Conservation (phyloP, 2,888 invertebrate genomes). For the Drosophila quinaria region DNA sequence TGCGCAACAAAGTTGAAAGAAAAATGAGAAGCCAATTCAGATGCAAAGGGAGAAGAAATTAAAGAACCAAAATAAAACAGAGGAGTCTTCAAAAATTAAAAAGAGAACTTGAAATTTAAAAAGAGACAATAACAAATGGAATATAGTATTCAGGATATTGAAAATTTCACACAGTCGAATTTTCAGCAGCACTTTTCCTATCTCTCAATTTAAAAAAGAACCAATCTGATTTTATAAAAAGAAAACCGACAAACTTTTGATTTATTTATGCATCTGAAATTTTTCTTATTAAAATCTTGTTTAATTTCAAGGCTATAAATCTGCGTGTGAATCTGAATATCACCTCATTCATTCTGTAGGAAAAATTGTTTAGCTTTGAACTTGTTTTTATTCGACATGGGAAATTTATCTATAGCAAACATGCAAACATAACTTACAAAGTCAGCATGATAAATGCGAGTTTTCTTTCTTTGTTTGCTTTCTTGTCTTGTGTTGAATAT, state of each 20-base stretch:
- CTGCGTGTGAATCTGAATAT: constrained; percentile 21
- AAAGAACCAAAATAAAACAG: neutral
- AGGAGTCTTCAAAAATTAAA: neutral
- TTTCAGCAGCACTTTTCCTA: neutral
- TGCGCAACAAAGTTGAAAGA: neutral
- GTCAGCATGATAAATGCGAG: constrained; percentile 55
- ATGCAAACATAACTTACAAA: constrained; percentile 34
- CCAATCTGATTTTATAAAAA: neutral
- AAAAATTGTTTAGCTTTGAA: constrained; percentile 23
- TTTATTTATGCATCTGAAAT: constrained; percentile 40
- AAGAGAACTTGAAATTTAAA: too few relatives aligned
- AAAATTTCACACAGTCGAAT: too few relatives aligned
- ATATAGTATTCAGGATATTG: too few relatives aligned
- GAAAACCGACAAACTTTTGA: constrained; percentile 7
- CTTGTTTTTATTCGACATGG: constrained; percentile 23
- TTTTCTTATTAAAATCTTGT: constrained; percentile 35
- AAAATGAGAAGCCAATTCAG: neutral
- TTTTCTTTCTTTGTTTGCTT: constrained; percentile 48
- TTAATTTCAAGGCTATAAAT: constrained; percentile 48
- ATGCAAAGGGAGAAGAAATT: neutral
- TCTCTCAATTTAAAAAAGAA: neutral
- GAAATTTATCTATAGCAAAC: constrained; percentile 46
- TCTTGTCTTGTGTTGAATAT: constrained; percentile 29
- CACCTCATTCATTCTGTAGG: constrained; percentile 12
- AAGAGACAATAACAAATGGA: too few relatives aligned